phyloP scores from a whole-genome alignment of 2,113 vertebrate species.

The Passer montanus region DNA sequence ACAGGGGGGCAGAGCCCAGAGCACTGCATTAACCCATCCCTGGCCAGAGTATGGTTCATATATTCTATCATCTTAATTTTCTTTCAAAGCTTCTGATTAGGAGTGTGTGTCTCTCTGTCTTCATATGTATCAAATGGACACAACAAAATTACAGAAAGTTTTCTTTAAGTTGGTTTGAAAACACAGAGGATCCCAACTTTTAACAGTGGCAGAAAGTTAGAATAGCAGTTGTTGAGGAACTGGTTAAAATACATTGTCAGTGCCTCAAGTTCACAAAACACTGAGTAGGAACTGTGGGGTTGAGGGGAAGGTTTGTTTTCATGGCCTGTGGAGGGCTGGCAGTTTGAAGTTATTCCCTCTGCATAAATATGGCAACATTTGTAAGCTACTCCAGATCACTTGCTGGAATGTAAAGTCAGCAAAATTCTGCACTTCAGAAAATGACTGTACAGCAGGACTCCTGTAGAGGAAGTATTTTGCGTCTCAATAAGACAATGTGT shows the following conservation, averaged over 20 bases:
- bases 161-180: not conserved
- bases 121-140: not conserved
- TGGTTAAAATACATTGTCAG: slow-evolving; percentile 30
- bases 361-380: slow-evolving; percentile 47
- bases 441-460: not conserved
- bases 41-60: not conserved
- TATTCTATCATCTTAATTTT: not conserved
- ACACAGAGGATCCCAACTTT: not conserved
- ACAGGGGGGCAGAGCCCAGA: not conserved
- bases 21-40: not conserved
- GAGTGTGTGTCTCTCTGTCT: not conserved
- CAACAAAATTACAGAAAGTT: not conserved
- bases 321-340: not conserved
- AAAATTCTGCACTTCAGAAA: slow-evolving; percentile 35
- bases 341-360: slow-evolving; percentile 24
- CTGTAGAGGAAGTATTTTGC: slow-evolving; percentile 39
- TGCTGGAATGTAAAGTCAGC: slow-evolving; percentile 55
- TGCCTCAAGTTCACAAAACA: slow-evolving; percentile 19
- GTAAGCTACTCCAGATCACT: slow-evolving; percentile 50
- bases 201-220: not conserved
- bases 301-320: slow-evolving; percentile 12
- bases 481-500: not conserved
- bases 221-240: not conserved
- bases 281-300: not conserved
- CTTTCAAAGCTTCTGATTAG: not conserved